A percentile compares a stretch with the other conserved stretches of the same genome.
Conservation (phyloP, 2,888 invertebrate genomes). For the Lasioglossum pauxillum region DNA sequence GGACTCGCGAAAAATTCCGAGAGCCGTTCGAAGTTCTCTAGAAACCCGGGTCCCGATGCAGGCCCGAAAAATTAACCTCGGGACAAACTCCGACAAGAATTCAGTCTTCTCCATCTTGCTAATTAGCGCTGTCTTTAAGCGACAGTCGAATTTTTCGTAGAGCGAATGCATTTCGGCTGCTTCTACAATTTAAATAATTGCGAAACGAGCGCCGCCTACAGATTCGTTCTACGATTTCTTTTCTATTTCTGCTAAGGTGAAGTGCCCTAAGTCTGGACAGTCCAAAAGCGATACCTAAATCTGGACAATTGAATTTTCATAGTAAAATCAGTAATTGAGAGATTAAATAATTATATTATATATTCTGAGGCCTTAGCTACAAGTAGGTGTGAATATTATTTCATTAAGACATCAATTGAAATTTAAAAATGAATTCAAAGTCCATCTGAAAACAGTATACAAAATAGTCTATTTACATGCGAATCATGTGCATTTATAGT, state of each 20-base stretch:
- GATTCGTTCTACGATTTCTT: neutral
- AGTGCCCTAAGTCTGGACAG: too few species aligned
- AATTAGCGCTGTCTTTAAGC: neutral
- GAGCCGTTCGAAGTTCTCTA: neutral
- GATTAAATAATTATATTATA: too few species aligned
- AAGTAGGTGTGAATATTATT: too few species aligned
- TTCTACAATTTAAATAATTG: neutral
- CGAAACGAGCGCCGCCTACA: neutral
- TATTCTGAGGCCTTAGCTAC: too few species aligned
- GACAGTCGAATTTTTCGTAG: neutral
- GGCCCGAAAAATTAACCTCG: neutral
- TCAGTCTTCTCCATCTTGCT: neutral
- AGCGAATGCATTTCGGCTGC: neutral
- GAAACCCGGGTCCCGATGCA: neutral
- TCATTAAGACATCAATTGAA: too few species aligned
- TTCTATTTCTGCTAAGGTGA: neutral
- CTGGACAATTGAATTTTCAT: too few species aligned
- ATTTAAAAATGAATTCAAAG: too few species aligned
- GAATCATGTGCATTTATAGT: too few species aligned
- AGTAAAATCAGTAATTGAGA: too few species aligned
- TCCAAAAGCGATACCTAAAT: too few species aligned
- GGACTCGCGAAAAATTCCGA: slow-evolving; percentile 14
- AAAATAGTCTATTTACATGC: too few species aligned
- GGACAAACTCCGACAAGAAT: neutral
- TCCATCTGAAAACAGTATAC: too few species aligned